Evolutionary conservation across 2,113 vertebrate genomes (phyloP).

Genomic region (Gadus macrocephalus): DNA sequence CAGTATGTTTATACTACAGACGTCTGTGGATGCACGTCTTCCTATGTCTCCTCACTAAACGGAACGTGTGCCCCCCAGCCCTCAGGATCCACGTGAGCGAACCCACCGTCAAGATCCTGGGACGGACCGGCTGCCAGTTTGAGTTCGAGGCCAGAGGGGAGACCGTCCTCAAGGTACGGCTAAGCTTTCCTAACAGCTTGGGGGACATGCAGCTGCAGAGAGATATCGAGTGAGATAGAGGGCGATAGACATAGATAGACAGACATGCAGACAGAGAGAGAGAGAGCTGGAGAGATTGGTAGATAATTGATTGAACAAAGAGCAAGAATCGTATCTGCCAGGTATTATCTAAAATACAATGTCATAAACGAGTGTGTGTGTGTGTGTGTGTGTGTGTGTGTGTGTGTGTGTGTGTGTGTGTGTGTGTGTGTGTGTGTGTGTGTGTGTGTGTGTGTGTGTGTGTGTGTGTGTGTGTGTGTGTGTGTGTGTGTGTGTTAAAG

Average conservation of each 20-base stretch:
- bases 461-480: not conserved
- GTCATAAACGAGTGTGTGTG: not conserved
- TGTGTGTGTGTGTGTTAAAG: conserved; percentile 56
- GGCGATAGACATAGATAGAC: too few relatives aligned
- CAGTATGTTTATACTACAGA: not conserved
- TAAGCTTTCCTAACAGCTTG: not conserved
- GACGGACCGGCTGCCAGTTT: conserved; percentile 86
- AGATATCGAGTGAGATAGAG: too few relatives aligned
- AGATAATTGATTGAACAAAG: not conserved
- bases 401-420: conserved; percentile 12
- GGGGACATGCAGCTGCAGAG: too few relatives aligned
- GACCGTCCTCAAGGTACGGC: conserved; percentile 85
- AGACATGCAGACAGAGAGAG: too few relatives aligned
- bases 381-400: not conserved
- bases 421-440: not conserved
- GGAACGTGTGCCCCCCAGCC: conserved; percentile 32
- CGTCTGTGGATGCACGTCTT: too few relatives aligned
- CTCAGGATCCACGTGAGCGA: conserved; percentile 87
- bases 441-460: not conserved
- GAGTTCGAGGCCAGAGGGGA: conserved; percentile 88
- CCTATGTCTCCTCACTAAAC: too few relatives aligned
- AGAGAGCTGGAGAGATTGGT: too few relatives aligned
- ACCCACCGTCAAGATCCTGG: conserved; percentile 87
- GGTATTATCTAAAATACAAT: not conserved
- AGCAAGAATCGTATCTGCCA: not conserved